Evolutionary conservation across 2,113 vertebrate genomes (phyloP).

Genomic region (Chroicocephalus ridibundus): DNA sequence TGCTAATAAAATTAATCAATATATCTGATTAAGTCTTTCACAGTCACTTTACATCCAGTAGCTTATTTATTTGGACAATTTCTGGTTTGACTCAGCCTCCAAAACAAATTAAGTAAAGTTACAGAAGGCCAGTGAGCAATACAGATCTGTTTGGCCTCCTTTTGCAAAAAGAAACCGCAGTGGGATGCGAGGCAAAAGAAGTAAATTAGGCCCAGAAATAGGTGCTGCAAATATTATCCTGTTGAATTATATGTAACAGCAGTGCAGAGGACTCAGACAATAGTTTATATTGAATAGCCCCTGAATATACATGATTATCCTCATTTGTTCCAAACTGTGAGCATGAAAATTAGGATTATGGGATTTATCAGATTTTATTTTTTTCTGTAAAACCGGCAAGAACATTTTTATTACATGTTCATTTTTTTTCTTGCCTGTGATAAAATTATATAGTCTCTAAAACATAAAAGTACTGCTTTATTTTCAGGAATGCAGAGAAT

Average conservation of each 20-base stretch:
- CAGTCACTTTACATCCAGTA: neutral
- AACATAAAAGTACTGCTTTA: neutral
- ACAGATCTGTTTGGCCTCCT: neutral
- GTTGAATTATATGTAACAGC: neutral
- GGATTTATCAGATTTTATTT: neutral
- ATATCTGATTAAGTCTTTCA: neutral
- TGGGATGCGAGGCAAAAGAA: neutral
- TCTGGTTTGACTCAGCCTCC: neutral
- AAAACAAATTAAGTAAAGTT: neutral
- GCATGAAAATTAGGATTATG: slow-evolving; percentile 11
- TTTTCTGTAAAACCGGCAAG: neutral
- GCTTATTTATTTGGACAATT: neutral
- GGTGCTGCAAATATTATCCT: neutral
- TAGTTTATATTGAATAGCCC: neutral
- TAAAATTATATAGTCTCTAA: slow-evolving; percentile 1
- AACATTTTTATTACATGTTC: neutral
- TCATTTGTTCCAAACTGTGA: slow-evolving; percentile 2
- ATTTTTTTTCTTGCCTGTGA: neutral
- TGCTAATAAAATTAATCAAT: neutral
- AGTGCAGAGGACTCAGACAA: neutral
- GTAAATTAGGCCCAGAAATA: neutral
- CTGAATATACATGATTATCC: neutral
- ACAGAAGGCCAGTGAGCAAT: neutral
- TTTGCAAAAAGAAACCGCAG: neutral
- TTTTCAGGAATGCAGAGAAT: slow-evolving; percentile 5